Evolutionary conservation across 2,113 vertebrate genomes (phyloP), one percentile per base, ranked within the genome.

Genomic region (Pseudorhombus dupliciocellatus): DNA sequence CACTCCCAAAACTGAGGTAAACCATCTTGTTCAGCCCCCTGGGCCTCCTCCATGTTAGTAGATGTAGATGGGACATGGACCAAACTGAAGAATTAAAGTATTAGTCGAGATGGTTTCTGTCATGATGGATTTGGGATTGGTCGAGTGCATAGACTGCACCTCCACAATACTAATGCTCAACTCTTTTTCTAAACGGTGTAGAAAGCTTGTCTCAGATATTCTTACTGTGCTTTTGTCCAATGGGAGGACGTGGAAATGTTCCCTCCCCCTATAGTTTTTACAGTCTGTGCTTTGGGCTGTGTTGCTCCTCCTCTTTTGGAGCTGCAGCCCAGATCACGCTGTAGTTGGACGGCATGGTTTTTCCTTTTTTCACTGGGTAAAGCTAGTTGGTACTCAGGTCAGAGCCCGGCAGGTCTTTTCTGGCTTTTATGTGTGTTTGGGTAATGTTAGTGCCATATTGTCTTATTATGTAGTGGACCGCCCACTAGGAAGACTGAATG

Each of bases 401-500:
- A 79, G 74, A 76, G 44, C 52, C 55, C 10, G 44, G 58, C 58
- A 24, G 60, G 40, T 51, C 57, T 40, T 79, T 71, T 72, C 75
- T 70, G n/a, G 7, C 22, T 64, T 74, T 28, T 75, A 21, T 84
- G 55, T 59, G 71, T 75, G 70, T 84, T 75, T 72, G 72, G 59
- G 59, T 83, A 62, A 40, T 63, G 63, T 71, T 58, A 58, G 65
- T 59, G 65, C 70, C 68, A 71, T 75, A 80, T 66, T 83, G 62
- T 82, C 55, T 62, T 65, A 9, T 80, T 56, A 70, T 69, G 53
- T 84, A 75, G 75, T 68, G 26, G 70, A 82, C 78, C 55, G 58
- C 81, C 78, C 66, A 74, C 72, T 14, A 37, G 48, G 51, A 70
- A 16, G 67, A 30, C 79, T 85, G 73, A 83, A 76, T 73, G 53